Conservation (phyloP, 1,140 invertebrate species). For the Pissodes strobi region DNA sequence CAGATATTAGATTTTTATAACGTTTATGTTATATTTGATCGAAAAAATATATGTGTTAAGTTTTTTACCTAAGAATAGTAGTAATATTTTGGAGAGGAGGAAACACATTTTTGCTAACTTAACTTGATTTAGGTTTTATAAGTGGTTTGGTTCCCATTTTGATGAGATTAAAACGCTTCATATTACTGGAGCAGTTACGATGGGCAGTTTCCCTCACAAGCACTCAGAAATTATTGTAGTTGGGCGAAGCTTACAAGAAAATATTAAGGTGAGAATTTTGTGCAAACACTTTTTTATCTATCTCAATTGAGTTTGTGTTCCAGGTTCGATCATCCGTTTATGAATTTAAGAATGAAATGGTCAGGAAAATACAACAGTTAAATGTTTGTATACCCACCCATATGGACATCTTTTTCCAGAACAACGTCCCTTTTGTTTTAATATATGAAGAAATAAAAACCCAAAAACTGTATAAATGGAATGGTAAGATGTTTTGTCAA, state of each 20-base stretch:
- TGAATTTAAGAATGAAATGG: conserved; percentile 33
- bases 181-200: conserved; percentile 5
- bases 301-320: background rate
- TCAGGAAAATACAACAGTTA: conserved; percentile 40
- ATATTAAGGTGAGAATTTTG: background rate
- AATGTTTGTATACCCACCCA: conserved; percentile 13
- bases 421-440: conserved; percentile 19
- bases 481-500: too few species aligned
- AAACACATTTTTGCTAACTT: too few species aligned
- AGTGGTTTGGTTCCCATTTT: conserved; percentile 42
- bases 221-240: conserved; percentile 38
- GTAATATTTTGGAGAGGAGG: too few species aligned
- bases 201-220: conserved; percentile 27
- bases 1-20: too few species aligned
- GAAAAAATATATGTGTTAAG: too few species aligned
- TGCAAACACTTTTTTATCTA: background rate
- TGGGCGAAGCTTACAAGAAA: conserved; percentile 18
- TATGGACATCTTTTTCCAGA: conserved; percentile 30
- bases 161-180: conserved; percentile 34
- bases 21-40: too few species aligned
- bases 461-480: conserved; percentile 32
- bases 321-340: conserved; percentile 33
- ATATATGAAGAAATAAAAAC: conserved; percentile 27
- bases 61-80: too few species aligned
- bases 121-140: conserved; percentile 40